Conservation (phyloP, 2,797 vertebrate genomes). For the Taeniopygia guttata region DNA sequence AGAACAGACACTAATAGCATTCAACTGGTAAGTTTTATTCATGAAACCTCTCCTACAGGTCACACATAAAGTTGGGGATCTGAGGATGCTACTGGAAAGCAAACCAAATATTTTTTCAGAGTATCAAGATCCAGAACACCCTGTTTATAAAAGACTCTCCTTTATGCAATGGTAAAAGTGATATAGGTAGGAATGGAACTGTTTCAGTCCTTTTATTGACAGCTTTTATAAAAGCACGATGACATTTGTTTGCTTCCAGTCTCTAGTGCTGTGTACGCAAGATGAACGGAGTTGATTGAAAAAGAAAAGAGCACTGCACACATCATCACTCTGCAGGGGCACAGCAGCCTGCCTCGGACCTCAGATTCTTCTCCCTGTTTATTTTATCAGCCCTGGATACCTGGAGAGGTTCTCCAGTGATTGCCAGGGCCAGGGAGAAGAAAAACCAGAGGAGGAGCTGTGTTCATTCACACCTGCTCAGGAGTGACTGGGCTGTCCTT, state of each 20-base stretch:
- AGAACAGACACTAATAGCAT: not conserved
- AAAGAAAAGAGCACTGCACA: not conserved
- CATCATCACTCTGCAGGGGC: not conserved
- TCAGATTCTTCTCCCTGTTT: not conserved
- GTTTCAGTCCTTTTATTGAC: not conserved
- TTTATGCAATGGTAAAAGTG: not conserved
- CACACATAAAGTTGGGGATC: not conserved
- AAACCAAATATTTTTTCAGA: not conserved
- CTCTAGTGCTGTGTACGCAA: not conserved
- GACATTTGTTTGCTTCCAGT: not conserved
- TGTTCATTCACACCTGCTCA: not conserved
- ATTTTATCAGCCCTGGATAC: not conserved
- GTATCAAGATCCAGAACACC: not conserved
- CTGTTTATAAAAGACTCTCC: not conserved
- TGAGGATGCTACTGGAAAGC: not conserved
- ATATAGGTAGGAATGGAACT: not conserved
- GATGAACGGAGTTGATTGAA: not conserved
- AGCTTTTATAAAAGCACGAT: not conserved
- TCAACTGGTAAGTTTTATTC: not conserved
- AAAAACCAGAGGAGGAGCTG: not conserved
- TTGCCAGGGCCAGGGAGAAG: not conserved
- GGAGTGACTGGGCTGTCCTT: not conserved
- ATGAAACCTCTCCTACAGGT: not conserved
- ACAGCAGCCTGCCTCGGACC: not conserved
- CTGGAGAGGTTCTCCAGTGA: not conserved